A percentile compares a stretch with the other conserved stretches of the same genome.
Conservation (phyloP, 2,113 vertebrate genomes). For the Corythoichthys haematopterus region DNA sequence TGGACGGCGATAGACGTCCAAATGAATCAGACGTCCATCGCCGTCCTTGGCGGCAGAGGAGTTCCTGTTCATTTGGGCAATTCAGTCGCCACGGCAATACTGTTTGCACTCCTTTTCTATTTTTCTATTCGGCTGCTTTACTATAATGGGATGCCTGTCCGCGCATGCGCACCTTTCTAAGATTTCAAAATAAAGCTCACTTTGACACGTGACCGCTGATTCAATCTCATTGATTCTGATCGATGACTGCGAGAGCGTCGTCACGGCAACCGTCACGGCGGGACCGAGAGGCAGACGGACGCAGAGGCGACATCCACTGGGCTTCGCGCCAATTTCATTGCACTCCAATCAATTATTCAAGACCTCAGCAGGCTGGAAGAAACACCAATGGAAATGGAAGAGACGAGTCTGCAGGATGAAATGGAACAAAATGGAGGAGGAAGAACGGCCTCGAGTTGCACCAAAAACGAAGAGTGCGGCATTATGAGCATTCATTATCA, state of each 20-base stretch:
- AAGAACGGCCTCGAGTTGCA: background rate
- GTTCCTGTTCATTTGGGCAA: background rate
- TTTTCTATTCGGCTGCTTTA: slow-evolving; percentile 11
- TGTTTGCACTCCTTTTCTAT: background rate
- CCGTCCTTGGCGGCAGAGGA: no score
- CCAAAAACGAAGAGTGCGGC: background rate
- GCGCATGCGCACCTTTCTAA: background rate
- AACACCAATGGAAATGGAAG: background rate
- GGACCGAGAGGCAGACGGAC: slow-evolving; percentile 8
- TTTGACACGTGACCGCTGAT: background rate
- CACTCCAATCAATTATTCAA: background rate
- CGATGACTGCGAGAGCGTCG: slow-evolving; percentile 13
- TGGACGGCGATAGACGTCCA: no score
- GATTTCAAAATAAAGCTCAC: background rate
- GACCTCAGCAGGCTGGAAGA: background rate
- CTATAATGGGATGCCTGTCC: background rate
- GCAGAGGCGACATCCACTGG: background rate
- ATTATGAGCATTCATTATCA: no score
- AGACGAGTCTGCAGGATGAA: background rate
- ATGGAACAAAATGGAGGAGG: background rate
- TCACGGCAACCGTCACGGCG: slow-evolving; percentile 25
- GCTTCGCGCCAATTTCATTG: background rate
- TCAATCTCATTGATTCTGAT: background rate
- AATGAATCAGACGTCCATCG: no score
- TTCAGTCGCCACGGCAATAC: background rate